Evolutionary conservation across 2,113 vertebrate genomes (phyloP).

Genomic region (Paramormyrops kingsleyae): DNA sequence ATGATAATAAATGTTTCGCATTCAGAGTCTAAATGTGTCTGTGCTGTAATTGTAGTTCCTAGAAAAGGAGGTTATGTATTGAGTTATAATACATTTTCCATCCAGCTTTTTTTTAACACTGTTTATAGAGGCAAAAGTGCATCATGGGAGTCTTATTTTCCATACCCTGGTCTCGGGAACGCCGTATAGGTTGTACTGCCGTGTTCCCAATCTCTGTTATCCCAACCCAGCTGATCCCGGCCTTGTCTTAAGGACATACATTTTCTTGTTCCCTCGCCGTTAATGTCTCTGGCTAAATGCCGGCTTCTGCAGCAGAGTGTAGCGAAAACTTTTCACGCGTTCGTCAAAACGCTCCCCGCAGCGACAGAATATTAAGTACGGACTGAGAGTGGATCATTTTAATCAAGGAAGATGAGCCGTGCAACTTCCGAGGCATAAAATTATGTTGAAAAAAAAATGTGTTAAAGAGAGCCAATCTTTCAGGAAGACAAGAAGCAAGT

Average conservation of each 20-base stretch:
- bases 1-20: not conserved
- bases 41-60: not conserved
- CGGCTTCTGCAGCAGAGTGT: not conserved
- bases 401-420: not conserved
- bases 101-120: not conserved
- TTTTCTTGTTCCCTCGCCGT: not conserved
- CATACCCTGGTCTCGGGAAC: not conserved
- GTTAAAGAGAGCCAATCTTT: not conserved
- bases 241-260: not conserved
- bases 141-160: not conserved
- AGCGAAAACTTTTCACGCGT: not conserved
- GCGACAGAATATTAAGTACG: not conserved
- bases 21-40: not conserved
- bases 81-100: not conserved
- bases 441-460: not conserved
- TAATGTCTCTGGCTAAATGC: not conserved
- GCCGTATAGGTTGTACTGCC: not conserved
- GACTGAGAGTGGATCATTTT: not conserved
- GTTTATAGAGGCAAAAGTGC: not conserved
- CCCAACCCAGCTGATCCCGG: not conserved
- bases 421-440: not conserved
- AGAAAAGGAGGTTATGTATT: not conserved
- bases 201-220: not conserved
- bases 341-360: not conserved
- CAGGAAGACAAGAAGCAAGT: not conserved